Base-by-base conservation (phyloP, 2,797 vertebrate species). In the Microctenopoma lineatum region DNA sequence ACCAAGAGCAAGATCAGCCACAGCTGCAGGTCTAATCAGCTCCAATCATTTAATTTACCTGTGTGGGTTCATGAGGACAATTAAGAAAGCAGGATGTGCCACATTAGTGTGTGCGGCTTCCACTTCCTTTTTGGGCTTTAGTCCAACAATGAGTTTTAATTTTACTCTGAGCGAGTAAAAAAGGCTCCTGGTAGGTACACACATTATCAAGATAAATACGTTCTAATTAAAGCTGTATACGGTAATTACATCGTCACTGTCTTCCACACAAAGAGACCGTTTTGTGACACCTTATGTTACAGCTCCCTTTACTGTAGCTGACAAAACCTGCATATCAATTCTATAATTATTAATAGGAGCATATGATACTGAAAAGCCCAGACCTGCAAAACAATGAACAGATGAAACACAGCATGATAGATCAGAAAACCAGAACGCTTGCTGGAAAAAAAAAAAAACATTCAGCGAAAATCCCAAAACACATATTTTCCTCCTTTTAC, bases 331-430 rank as follows among this genome's bases (percentile, higher is more conserved):
- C 29, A 66, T 56, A 8, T 45, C 61, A 69, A 32, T 32, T 32
- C 29, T 32, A 32, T 32, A 32, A 32, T 32, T 32, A 32, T 32
- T 32, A 32, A 81, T 66, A 75, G 46, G 9, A 66, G 51, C 38
- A 39, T 34, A 32, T 72, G 63, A 57, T 50, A 32, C 27, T 26
- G 46, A 59, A 15, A 42, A 50, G 58, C 54, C 44, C 38, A 14
- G 18, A 39, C 57, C 45, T 56, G 68, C 59, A 59, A 29, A 58
- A 60, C 74, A 77, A 78, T 41, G 70, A 82, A 74, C 59, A 75
- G 63, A 56, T 68, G 72, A 82, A 68, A 68, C 74, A 26, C 77
- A 84, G 70, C 41, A 29, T 50, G 71, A 68, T 59, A 55, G 55
- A 54, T 71, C 32, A 36, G 51, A 69, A 67, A 72, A 65, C 3